Evolutionary conservation across 2,797 vertebrate genomes (phyloP).

Genomic region (Macroramphosus scolopax): DNA sequence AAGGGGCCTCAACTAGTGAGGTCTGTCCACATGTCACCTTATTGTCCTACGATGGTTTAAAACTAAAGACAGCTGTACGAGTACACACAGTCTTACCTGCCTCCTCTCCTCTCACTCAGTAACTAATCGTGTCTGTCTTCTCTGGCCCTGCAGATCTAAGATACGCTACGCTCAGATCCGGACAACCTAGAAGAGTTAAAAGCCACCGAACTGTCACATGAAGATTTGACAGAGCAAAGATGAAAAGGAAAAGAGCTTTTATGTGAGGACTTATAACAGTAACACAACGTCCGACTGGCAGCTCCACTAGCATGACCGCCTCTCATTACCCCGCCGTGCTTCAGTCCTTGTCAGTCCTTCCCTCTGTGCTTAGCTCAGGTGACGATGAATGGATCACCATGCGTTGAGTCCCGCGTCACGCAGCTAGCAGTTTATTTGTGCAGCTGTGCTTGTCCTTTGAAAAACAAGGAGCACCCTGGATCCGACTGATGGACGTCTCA

Average conservation of each 20-base stretch:
- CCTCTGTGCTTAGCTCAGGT: constrained; percentile 48
- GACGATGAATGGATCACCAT: constrained; percentile 40
- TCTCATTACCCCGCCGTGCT: constrained; percentile 12
- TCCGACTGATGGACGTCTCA: constrained; percentile 1
- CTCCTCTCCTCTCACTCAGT: background rate
- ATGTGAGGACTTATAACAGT: constrained; percentile 1
- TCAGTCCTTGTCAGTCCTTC: background rate
- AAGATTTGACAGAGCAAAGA: constrained; percentile 1
- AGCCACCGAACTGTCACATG: background rate
- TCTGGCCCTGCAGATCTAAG: constrained; percentile 66
- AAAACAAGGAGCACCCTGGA: constrained; percentile 23
- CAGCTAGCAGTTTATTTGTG: constrained; percentile 32
- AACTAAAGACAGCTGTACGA: too few relatives aligned
- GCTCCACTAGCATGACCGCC: constrained; percentile 6
- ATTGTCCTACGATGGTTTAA: too few relatives aligned
- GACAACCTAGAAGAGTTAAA: constrained; percentile 54
- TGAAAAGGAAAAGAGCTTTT: constrained; percentile 2
- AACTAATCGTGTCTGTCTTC: background rate
- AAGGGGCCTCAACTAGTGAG: too few relatives aligned
- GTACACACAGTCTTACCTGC: too few relatives aligned
- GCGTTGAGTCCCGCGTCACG: constrained; percentile 13
- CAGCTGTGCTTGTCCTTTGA: constrained; percentile 34
- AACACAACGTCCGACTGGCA: constrained; percentile 1
- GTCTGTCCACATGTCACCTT: too few relatives aligned
- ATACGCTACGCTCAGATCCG: constrained; percentile 71